phyloP scores from a whole-genome alignment of 2,797 vertebrate genomes.

The Bradypodion pumilum region DNA sequence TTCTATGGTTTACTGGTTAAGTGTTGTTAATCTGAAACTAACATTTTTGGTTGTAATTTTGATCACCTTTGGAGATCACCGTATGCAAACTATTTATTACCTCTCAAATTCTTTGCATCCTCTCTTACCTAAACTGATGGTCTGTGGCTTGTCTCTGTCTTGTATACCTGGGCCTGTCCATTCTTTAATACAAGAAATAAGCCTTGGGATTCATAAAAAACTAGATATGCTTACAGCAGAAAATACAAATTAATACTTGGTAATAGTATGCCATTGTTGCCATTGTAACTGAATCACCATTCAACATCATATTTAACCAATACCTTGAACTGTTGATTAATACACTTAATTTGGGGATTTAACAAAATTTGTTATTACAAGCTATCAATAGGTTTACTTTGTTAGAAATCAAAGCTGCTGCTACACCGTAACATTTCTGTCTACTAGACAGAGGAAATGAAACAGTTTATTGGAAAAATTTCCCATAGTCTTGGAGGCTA shows the following conservation, averaged over 20 bases:
- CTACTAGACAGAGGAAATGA: too few relatives aligned
- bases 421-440: too few relatives aligned
- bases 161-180: conserved; percentile 11
- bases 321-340: neutral
- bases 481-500: too few relatives aligned
- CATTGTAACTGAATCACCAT: neutral
- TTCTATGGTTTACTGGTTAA: neutral
- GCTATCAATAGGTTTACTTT: neutral
- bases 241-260: neutral
- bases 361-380: neutral
- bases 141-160: conserved; percentile 20
- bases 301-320: neutral
- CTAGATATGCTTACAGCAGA: conserved; percentile 6
- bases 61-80: neutral
- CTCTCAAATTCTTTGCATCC: neutral
- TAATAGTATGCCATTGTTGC: neutral
- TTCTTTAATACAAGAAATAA: neutral
- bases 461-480: too few relatives aligned
- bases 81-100: neutral
- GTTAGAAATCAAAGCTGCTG: too few relatives aligned
- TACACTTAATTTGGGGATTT: neutral
- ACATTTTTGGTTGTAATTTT: neutral
- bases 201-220: neutral
- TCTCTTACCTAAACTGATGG: conserved; percentile 23
- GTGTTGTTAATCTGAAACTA: neutral